These are phyloP conservation scores for Cladopsammia gracilis DNA, from an alignment of 64 coral and sea anemone genomes.

Conservation along the genomic window DNA sequence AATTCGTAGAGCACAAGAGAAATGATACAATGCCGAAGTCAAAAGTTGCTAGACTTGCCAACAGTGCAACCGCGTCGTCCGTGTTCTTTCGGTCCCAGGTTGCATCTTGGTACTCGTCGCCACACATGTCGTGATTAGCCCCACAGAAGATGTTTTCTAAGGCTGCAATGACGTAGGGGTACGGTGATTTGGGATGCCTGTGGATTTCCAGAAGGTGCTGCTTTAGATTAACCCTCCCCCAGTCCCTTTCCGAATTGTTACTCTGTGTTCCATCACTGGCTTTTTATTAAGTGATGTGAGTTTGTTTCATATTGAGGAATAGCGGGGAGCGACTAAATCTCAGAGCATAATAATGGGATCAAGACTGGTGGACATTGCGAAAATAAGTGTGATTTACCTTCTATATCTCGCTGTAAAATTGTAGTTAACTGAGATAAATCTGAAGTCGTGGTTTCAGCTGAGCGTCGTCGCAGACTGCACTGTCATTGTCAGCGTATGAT, in stretches of 20 bases:
- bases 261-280: too few species aligned
- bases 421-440: slow-evolving; percentile 26
- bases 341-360: slow-evolving; percentile 36
- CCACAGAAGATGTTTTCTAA: slow-evolving; percentile 63
- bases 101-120: slow-evolving; percentile 46
- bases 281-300: too few species aligned
- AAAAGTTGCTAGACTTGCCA: slow-evolving; percentile 71
- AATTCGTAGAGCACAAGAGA: slow-evolving; percentile 74
- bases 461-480: too few species aligned
- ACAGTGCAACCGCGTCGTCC: slow-evolving; percentile 68
- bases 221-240: too few species aligned
- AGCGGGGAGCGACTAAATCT: neutral
- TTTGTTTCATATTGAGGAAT: too few species aligned
- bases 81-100: slow-evolving; percentile 76
- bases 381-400: slow-evolving; percentile 43
- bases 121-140: slow-evolving; percentile 59
- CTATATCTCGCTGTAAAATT: slow-evolving; percentile 33
- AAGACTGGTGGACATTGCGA: slow-evolving; percentile 35
- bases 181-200: neutral
- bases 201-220: too few species aligned
- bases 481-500: too few species aligned
- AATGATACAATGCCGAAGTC: slow-evolving; percentile 74
- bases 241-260: too few species aligned
- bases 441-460: slow-evolving; percentile 33
- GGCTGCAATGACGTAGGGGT: slow-evolving; percentile 50